Conservation (phyloP, 2,113 vertebrate species). For the Phasianus colchicus region DNA sequence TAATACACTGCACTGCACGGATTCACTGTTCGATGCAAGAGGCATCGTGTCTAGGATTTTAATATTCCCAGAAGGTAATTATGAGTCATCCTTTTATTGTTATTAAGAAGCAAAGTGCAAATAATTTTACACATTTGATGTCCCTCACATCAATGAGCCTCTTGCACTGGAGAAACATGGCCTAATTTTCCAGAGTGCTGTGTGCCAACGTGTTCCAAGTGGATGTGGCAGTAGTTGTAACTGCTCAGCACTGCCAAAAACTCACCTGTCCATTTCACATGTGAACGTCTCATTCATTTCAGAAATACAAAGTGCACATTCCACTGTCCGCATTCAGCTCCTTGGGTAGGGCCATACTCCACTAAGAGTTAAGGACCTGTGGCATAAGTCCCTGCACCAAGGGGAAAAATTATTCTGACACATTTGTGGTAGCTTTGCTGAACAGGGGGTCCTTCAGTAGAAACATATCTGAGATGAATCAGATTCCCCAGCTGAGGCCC, state of each 20-base stretch:
- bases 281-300: constrained; percentile 33
- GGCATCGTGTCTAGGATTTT: constrained; percentile 39
- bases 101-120: constrained; percentile 55
- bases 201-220: background rate
- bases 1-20: constrained; percentile 39
- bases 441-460: background rate
- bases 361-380: background rate
- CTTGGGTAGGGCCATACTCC: background rate
- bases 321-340: background rate
- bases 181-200: constrained; percentile 49
- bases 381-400: background rate
- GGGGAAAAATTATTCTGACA: background rate
- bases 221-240: constrained; percentile 15
- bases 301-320: background rate
- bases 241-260: constrained; percentile 42
- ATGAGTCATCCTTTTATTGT: constrained; percentile 60
- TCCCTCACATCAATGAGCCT: constrained; percentile 43
- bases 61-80: constrained; percentile 61
- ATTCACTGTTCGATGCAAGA: constrained; percentile 17
- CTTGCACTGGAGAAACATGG: constrained; percentile 50
- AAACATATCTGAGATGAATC: background rate
- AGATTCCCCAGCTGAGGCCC: background rate
- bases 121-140: constrained; percentile 65
- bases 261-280: background rate
- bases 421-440: background rate